Conservation (phyloP, 2,113 vertebrate genomes). For the Brachypteracias leptosomus region DNA sequence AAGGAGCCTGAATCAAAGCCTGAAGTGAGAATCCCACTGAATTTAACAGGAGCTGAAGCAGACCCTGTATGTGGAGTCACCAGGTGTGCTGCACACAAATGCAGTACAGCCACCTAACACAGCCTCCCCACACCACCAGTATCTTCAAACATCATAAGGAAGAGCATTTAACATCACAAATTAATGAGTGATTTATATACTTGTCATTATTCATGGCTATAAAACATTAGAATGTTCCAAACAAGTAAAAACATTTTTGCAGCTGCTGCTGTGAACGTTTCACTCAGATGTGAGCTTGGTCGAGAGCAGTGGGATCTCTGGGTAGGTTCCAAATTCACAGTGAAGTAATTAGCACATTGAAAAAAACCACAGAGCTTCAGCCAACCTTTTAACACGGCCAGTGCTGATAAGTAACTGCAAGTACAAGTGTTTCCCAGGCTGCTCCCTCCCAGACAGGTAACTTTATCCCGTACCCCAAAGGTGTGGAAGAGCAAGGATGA, state of each 20-base stretch:
- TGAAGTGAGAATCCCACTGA: background rate
- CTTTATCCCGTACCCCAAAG: slow-evolving; percentile 46
- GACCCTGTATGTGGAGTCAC: background rate
- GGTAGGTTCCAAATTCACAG: slow-evolving; percentile 43
- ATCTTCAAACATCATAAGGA: background rate
- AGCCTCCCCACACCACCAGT: background rate
- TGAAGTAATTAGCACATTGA: slow-evolving; percentile 57
- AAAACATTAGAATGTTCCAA: slow-evolving; percentile 71
- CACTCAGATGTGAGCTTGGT: slow-evolving; percentile 47
- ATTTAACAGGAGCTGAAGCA: background rate
- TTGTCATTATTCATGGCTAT: slow-evolving; percentile 66
- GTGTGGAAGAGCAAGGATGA: slow-evolving; percentile 68
- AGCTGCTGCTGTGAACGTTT: slow-evolving; percentile 70
- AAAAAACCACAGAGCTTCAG: background rate
- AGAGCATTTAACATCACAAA: slow-evolving; percentile 19
- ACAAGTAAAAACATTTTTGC: slow-evolving; percentile 75
- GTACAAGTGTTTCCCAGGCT: background rate
- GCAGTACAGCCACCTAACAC: background rate
- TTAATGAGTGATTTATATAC: slow-evolving; percentile 46
- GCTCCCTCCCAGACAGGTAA: slow-evolving; percentile 12
- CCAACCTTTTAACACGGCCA: background rate
- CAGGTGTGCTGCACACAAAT: background rate
- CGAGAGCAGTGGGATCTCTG: background rate
- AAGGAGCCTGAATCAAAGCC: background rate
- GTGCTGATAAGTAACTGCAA: background rate